phyloP scores from a whole-genome alignment of 2,113 vertebrate species.

The Anthoscopus minutus region DNA sequence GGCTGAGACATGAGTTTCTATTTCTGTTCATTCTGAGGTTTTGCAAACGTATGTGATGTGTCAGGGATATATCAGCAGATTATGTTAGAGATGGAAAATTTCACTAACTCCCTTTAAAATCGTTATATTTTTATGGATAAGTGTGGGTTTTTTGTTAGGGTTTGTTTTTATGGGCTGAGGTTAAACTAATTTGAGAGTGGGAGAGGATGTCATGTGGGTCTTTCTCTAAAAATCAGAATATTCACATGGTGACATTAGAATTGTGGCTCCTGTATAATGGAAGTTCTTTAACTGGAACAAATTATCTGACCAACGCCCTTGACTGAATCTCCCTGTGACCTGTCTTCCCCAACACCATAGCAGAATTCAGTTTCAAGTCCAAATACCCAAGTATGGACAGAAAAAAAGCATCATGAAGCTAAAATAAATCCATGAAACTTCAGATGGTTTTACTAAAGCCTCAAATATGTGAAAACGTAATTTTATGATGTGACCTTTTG shows the following conservation, averaged over 20 bases:
- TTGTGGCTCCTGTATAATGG: rapidly evolving
- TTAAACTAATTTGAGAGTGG: background rate
- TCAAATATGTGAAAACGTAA: background rate
- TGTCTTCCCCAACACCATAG: background rate
- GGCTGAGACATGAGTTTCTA: background rate
- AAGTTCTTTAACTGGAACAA: background rate
- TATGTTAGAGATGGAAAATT: background rate
- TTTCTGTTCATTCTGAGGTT: background rate
- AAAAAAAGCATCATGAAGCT: background rate
- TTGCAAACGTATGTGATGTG: background rate
- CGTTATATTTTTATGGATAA: background rate
- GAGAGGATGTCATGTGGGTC: background rate
- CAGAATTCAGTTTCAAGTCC: background rate
- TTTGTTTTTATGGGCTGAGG: background rate
- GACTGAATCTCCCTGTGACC: background rate
- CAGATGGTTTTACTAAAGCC: background rate
- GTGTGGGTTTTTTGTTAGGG: background rate
- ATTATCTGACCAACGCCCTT: background rate
- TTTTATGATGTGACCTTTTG: background rate
- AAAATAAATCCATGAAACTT: background rate
- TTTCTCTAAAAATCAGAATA: background rate
- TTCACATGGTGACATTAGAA: background rate
- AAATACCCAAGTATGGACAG: background rate
- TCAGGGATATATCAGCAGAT: background rate
- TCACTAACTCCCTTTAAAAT: background rate